Conservation (phyloP, 2,797 vertebrate species). For the Sebastes variabilis region DNA sequence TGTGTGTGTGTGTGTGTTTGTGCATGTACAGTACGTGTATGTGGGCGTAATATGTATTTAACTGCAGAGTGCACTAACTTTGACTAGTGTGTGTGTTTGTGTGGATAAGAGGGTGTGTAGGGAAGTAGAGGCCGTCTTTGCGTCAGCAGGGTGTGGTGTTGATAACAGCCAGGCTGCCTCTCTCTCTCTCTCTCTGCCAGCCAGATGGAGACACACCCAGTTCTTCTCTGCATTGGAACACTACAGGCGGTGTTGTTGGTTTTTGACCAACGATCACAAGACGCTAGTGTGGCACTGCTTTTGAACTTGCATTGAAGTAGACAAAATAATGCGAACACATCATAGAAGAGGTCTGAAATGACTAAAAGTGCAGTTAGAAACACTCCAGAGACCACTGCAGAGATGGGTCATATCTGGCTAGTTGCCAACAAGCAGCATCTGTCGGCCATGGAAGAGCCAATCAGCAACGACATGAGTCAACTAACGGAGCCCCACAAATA, state of each 20-base stretch:
- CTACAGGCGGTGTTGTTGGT: neutral
- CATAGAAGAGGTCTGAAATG: neutral
- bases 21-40: neutral
- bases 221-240: conserved; percentile 17
- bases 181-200: conserved; percentile 46
- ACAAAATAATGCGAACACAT: neutral
- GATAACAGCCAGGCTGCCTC: conserved; percentile 75
- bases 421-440: conserved; percentile 50
- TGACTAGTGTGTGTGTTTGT: conserved; percentile 12
- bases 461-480: conserved; percentile 39
- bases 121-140: conserved; percentile 68
- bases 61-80: neutral
- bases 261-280: neutral
- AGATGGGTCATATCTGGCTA: conserved; percentile 18
- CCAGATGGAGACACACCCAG: conserved; percentile 77
- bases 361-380: neutral
- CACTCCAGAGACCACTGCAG: neutral
- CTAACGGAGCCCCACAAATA: conserved; percentile 8
- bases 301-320: neutral
- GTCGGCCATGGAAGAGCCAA: conserved; percentile 43
- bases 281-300: neutral
- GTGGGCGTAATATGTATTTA: conserved; percentile 10
- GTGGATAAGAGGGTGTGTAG: conserved; percentile 63
- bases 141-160: conserved; percentile 82
- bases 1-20: conserved; percentile 11